phyloP scores from a whole-genome alignment of 2,888 invertebrate genomes.

The Pardosa pseudoannulata region DNA sequence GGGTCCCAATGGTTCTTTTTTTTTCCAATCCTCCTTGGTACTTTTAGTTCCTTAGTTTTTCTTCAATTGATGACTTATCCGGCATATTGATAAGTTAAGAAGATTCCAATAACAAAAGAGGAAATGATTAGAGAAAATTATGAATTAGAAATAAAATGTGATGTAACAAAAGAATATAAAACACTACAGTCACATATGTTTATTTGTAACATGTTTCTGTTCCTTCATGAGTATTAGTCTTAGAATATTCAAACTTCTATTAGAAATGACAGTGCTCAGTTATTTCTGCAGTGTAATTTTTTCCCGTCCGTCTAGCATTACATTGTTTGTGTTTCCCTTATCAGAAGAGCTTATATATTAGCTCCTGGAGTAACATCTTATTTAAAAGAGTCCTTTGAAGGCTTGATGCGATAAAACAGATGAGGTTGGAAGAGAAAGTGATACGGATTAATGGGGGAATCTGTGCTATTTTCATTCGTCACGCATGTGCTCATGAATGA shows the following conservation, averaged over 20 bases:
- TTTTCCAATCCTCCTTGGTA: background rate
- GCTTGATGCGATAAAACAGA: background rate
- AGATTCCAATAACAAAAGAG: slow-evolving; percentile 70
- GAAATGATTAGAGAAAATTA: slow-evolving; percentile 70
- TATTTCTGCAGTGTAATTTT: slow-evolving; percentile 8
- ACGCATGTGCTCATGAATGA: too few species aligned
- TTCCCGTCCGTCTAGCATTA: background rate
- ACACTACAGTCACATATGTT: slow-evolving; percentile 62
- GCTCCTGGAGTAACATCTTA: background rate
- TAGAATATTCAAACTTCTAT: slow-evolving; percentile 51
- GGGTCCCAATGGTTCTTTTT: background rate
- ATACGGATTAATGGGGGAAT: too few species aligned
- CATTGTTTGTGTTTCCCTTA: slow-evolving; percentile 15
- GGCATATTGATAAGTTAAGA: slow-evolving; percentile 49
- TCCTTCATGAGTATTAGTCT: background rate
- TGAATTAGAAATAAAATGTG: slow-evolving; percentile 61
- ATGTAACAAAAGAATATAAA: slow-evolving; percentile 71
- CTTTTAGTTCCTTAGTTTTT: slow-evolving; percentile 38
- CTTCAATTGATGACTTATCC: slow-evolving; percentile 66
- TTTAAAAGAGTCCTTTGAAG: background rate
- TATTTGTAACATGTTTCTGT: slow-evolving; percentile 4
- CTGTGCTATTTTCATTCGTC: too few species aligned
- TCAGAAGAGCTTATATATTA: slow-evolving; percentile 25
- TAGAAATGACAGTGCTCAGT: slow-evolving; percentile 55
- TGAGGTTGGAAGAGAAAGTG: too few species aligned